A percentile compares a stretch with the other conserved stretches of the same genome.
phyloP scores from a whole-genome alignment of 2,888 invertebrate genomes.

The Holacanthella duospinosa region DNA sequence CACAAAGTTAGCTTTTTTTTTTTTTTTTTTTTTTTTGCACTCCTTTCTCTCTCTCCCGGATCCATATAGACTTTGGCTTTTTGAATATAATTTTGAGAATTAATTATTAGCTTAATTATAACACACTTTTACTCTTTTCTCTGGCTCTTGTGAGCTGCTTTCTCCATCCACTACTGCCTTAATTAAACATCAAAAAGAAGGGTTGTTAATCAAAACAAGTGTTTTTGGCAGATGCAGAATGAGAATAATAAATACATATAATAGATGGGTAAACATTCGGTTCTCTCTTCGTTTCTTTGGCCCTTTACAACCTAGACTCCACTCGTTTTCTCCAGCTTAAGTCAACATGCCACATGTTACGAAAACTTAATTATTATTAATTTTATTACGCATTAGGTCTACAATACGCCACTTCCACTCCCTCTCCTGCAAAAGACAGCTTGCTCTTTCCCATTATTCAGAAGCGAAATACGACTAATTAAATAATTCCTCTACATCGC shows the following conservation, averaged over 20 bases:
- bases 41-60: neutral
- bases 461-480: neutral
- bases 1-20: neutral
- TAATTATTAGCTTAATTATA: slow-evolving; percentile 6
- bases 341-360: slow-evolving; percentile 6
- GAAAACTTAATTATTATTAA: slow-evolving; percentile 4
- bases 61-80: neutral
- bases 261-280: slow-evolving; percentile 2
- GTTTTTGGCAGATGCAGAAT: slow-evolving; percentile 5
- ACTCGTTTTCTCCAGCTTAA: no score
- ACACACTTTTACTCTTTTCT: neutral
- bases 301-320: neutral
- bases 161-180: neutral
- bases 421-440: neutral
- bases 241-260: slow-evolving; percentile 2
- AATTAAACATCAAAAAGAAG: slow-evolving; percentile 6
- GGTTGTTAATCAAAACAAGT: slow-evolving; percentile 5
- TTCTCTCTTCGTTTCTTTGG: neutral
- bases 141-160: neutral
- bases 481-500: neutral
- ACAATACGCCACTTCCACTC: neutral
- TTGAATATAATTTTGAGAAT: neutral
- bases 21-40: neutral
- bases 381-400: neutral
- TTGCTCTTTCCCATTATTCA: neutral